phyloP scores from a whole-genome alignment of 1,140 invertebrate genomes.

The Cardiocondyla obscurior region DNA sequence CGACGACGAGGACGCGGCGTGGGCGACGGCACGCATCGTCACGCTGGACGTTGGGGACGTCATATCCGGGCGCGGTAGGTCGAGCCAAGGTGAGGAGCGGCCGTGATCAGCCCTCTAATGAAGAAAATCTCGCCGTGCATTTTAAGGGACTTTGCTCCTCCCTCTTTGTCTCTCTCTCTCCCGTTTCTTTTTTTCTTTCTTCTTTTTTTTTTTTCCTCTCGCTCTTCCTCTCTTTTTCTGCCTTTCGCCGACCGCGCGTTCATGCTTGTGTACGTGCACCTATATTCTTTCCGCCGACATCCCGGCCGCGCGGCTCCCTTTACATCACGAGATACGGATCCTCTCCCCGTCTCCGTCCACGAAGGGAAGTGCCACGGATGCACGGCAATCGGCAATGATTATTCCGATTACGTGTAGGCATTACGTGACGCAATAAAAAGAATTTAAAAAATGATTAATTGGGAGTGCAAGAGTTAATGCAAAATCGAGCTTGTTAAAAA shows the following conservation, averaged over 20 bases:
- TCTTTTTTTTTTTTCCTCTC: neutral
- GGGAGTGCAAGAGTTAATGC: neutral
- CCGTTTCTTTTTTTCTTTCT: neutral
- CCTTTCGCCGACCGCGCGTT: neutral
- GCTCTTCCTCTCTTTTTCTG: neutral
- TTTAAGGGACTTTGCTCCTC: conserved; percentile 65
- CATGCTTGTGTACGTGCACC: neutral
- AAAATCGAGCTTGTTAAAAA: neutral
- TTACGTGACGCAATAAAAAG: neutral
- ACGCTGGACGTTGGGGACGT: conserved; percentile 60
- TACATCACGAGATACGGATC: conserved; percentile 15
- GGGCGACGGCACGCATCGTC: conserved; percentile 8
- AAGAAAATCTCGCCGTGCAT: conserved; percentile 73
- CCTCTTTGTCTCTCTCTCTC: neutral
- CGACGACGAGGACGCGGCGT: conserved; percentile 38
- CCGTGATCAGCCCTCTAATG: conserved; percentile 76
- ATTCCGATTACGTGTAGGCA: conserved; percentile 23
- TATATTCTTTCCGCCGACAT: conserved; percentile 15
- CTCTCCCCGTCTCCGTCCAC: neutral
- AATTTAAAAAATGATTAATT: no score
- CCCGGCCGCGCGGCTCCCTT: conserved; percentile 15
- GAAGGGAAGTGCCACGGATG: neutral
- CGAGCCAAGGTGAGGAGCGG: conserved; percentile 74
- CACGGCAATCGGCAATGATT: conserved; percentile 1
- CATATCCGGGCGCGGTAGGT: conserved; percentile 76